A percentile compares a stretch with the other conserved stretches of the same genome.
Conservation (phyloP, 2,797 vertebrate genomes). For the Sebastes kiyomatsui region DNA sequence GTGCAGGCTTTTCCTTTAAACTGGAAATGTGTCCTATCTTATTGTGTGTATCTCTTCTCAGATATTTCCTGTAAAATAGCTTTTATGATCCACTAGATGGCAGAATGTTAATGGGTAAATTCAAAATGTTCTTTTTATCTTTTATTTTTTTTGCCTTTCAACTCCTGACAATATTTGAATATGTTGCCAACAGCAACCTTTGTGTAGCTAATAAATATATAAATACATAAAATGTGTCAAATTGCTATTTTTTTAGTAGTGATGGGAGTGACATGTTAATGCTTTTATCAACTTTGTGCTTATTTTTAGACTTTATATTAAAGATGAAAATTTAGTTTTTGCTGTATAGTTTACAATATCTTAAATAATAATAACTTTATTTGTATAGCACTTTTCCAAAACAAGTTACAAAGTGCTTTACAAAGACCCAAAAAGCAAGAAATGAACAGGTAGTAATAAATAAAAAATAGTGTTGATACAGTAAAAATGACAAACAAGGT, state of each 20-base stretch:
- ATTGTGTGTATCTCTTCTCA: no score
- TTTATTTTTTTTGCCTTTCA: background rate
- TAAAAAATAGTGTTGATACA: no score
- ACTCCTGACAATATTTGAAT: background rate
- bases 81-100: conserved; percentile 50
- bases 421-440: no score
- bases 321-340: background rate
- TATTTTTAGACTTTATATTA: background rate
- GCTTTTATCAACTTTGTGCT: background rate
- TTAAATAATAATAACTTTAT: no score
- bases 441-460: no score
- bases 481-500: no score
- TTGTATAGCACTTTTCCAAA: no score
- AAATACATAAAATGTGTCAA: background rate
- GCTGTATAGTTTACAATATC: background rate
- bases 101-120: background rate
- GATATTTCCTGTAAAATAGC: background rate
- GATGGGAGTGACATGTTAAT: background rate
- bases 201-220: no score
- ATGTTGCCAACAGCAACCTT: background rate
- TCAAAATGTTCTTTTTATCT: background rate
- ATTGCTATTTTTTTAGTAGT: background rate
- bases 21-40: background rate
- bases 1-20: background rate
- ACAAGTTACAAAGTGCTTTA: no score